Percentiles rank a stretch among this genome's conserved stretches.
phyloP scores from a whole-genome alignment of 1,140 invertebrate species.

The Eubasilissa regina region DNA sequence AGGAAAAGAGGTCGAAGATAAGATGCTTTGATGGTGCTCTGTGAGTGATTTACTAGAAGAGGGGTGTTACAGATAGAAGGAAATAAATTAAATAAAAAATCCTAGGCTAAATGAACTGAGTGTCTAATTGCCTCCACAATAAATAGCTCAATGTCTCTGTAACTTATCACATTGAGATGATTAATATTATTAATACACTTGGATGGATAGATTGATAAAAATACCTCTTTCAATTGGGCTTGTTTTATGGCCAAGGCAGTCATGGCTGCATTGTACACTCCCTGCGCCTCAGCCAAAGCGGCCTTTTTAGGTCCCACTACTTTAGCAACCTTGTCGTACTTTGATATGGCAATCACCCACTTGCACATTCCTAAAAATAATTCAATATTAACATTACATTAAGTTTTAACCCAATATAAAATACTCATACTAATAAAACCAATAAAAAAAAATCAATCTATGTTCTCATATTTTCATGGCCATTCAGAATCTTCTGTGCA shows the following conservation, averaged over 20 bases:
- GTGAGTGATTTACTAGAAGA: no score
- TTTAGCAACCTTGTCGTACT: slow-evolving; percentile 94
- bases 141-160: no score
- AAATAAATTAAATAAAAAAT: no score
- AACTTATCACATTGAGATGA: no score
- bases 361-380: slow-evolving; percentile 80
- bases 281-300: slow-evolving; percentile 84
- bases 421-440: background rate
- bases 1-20: no score
- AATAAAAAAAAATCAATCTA: background rate
- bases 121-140: no score
- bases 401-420: background rate
- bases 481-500: no score
- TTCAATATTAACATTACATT: slow-evolving; percentile 10
- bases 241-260: slow-evolving; percentile 83
- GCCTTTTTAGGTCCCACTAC: slow-evolving; percentile 89
- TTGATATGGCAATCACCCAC: slow-evolving; percentile 94
- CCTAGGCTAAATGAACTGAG: no score
- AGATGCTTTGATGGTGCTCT: no score
- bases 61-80: no score
- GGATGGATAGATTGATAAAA: no score
- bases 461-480: background rate
- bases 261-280: slow-evolving; percentile 79
- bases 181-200: no score
- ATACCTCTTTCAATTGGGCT: slow-evolving; percentile 79